These are phyloP conservation scores for Sesamia inferens DNA, from an alignment of 2,888 invertebrate genomes.

Conservation along the genomic window DNA sequence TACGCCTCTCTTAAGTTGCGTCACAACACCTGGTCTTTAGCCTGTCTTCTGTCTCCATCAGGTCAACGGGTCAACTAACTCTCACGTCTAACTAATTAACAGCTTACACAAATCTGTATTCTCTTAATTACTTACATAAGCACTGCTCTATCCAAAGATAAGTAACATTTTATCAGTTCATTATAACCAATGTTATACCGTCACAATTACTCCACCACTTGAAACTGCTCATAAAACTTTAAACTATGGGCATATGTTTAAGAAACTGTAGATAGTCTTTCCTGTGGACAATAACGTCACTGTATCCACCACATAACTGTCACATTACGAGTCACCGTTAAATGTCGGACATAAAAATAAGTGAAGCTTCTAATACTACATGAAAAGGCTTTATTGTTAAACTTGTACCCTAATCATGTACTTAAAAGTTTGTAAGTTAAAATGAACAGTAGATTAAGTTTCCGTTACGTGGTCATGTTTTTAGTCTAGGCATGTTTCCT, in stretches of 20 bases:
- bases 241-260: constrained; percentile 35
- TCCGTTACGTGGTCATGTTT: constrained; percentile 59
- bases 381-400: constrained; percentile 65
- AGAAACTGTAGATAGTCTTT: constrained; percentile 29
- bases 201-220: constrained; percentile 38
- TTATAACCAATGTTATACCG: constrained; percentile 3
- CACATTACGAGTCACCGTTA: constrained; percentile 55
- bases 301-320: constrained; percentile 51
- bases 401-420: constrained; percentile 43
- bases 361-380: constrained; percentile 61
- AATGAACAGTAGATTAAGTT: constrained; percentile 38
- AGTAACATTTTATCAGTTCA: not conserved
- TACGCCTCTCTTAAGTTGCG: not conserved
- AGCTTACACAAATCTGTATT: not conserved
- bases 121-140: constrained; percentile 1
- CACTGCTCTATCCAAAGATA: not conserved
- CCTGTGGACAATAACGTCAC: constrained; percentile 42
- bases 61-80: constrained; percentile 17
- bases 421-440: constrained; percentile 47
- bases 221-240: constrained; percentile 47
- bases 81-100: not conserved
- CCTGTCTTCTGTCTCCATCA: not conserved
- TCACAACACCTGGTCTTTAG: not conserved
- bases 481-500: constrained; percentile 51
- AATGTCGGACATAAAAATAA: constrained; percentile 62